phyloP scores from a whole-genome alignment of 35 echinoderm and acorn worm genomes.

The Anneissia japonica region DNA sequence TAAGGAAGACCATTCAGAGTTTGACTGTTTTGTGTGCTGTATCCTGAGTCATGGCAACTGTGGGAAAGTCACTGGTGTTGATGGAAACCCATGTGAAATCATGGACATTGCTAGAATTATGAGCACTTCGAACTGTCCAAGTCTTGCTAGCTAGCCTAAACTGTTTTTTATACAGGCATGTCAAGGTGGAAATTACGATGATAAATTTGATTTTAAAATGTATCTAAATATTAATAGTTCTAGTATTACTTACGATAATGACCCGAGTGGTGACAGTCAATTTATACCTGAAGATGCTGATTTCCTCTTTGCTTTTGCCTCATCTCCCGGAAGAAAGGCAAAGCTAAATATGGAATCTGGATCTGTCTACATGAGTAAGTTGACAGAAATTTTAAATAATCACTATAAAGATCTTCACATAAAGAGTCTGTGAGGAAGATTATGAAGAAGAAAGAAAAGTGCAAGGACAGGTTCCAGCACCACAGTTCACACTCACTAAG shows the following conservation, averaged over 20 bases:
- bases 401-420: background rate
- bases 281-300: background rate
- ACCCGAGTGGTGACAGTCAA: background rate
- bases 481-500: constrained; percentile 24
- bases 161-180: background rate
- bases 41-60: background rate
- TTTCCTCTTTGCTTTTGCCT: background rate
- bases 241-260: background rate
- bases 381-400: background rate
- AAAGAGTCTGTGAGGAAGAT: background rate
- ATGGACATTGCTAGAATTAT: background rate
- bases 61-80: background rate
- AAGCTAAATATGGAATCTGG: background rate
- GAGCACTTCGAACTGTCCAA: background rate
- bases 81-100: background rate
- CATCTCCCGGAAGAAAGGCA: background rate
- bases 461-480: constrained; percentile 33
- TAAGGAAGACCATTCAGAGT: background rate
- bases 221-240: background rate
- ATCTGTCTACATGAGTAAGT: background rate
- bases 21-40: background rate
- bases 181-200: background rate
- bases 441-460: background rate
- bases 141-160: background rate
- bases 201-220: background rate